Evolutionary conservation across 2,888 invertebrate genomes (phyloP).

Genomic region (Volucella inflata): DNA sequence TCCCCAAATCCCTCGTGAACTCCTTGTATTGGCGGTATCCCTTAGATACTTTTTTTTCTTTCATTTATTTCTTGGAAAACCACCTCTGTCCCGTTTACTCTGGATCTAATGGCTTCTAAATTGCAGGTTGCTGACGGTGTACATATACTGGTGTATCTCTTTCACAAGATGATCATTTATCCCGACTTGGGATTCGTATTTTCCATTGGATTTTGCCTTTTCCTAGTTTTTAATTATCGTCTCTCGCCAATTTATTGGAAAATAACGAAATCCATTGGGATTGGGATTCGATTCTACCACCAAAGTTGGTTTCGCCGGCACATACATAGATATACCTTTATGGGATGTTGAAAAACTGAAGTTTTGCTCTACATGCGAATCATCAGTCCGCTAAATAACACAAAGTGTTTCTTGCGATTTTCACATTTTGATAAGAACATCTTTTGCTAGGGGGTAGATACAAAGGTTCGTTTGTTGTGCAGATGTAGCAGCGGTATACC

Average conservation of each 20-base stretch:
- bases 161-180: conserved; percentile 36
- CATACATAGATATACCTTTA: neutral
- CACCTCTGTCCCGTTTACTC: conserved; percentile 15
- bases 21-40: neutral
- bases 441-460: conserved; percentile 35
- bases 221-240: conserved; percentile 55
- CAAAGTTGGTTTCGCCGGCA: conserved; percentile 23
- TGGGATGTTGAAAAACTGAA: conserved; percentile 25
- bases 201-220: conserved; percentile 40
- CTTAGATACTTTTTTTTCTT: conserved; percentile 18
- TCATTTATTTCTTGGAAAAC: conserved; percentile 34
- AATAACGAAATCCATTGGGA: conserved; percentile 68
- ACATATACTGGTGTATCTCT: conserved; percentile 51
- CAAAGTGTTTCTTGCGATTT: conserved; percentile 70
- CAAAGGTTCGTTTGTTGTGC: conserved; percentile 27
- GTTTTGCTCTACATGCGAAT: conserved; percentile 71
- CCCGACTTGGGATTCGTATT: conserved; percentile 44
- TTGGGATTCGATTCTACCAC: conserved; percentile 40
- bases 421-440: conserved; percentile 71
- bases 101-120: conserved; percentile 43
- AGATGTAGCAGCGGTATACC: conserved; percentile 33
- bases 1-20: neutral
- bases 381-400: conserved; percentile 66
- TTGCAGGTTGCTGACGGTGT: conserved; percentile 39
- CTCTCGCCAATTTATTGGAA: conserved; percentile 64